These are phyloP conservation scores for Nymphalis polychloros DNA, from an alignment of 2,888 invertebrate genomes.

Conservation along the genomic window DNA sequence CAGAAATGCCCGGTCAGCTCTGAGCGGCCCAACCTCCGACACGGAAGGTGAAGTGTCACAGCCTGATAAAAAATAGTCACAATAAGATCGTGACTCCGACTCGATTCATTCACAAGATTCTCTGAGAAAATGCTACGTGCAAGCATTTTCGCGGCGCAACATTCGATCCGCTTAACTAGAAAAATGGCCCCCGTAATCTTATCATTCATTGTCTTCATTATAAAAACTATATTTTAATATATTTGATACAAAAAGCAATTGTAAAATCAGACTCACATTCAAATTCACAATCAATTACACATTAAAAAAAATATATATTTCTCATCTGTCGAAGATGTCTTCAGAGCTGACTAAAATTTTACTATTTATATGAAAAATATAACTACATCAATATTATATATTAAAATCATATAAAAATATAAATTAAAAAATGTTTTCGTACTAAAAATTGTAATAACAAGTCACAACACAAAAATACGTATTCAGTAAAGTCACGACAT, in stretches of 20 bases:
- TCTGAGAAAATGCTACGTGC: slow-evolving; percentile 70
- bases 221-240: neutral
- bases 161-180: slow-evolving; percentile 44
- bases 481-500: neutral
- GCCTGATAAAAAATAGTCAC: slow-evolving; percentile 64
- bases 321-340: no score
- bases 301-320: no score
- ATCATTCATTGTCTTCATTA: slow-evolving; percentile 33
- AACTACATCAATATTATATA: neutral
- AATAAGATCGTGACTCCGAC: slow-evolving; percentile 63
- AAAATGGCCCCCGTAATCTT: slow-evolving; percentile 30
- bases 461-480: neutral
- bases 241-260: neutral
- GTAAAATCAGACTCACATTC: neutral
- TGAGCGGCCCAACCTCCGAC: slow-evolving; percentile 62
- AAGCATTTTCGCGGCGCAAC: slow-evolving; percentile 60
- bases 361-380: neutral
- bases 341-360: neutral
- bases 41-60: slow-evolving; percentile 63
- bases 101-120: slow-evolving; percentile 61
- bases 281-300: neutral
- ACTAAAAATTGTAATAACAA: neutral
- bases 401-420: neutral
- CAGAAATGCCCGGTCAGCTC: slow-evolving; percentile 46
- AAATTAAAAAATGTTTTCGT: neutral